Evolutionary conservation across 92 coral and sea anemone genomes (phyloP).

Genomic region (Muricea muricata): DNA sequence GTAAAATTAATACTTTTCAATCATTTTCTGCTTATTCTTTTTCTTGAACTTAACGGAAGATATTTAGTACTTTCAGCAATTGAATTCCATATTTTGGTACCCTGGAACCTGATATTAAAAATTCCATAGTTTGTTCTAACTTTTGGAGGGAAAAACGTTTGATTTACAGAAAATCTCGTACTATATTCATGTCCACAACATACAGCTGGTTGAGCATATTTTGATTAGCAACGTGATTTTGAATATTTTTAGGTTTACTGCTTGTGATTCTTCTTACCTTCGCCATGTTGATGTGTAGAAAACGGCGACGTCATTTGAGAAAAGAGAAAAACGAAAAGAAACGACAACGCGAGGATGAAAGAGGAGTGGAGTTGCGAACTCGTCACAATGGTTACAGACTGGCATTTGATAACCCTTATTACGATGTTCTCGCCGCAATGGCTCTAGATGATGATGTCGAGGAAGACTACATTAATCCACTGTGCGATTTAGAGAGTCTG

Average conservation of each 20-base stretch:
- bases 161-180: too few relatives aligned
- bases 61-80: too few relatives aligned
- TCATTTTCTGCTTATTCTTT: too few relatives aligned
- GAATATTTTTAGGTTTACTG: constrained; percentile 69
- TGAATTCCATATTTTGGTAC: too few relatives aligned
- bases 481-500: constrained; percentile 72
- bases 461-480: constrained; percentile 88
- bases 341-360: constrained; percentile 71
- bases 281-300: constrained; percentile 74
- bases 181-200: too few relatives aligned
- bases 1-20: too few relatives aligned
- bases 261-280: constrained; percentile 66
- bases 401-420: constrained; percentile 97
- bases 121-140: too few relatives aligned
- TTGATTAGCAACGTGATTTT: not conserved
- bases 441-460: constrained; percentile 95
- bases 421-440: constrained; percentile 98
- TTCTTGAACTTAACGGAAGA: too few relatives aligned
- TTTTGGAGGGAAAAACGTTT: too few relatives aligned
- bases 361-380: constrained; percentile 92
- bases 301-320: constrained; percentile 64
- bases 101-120: too few relatives aligned
- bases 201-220: too few relatives aligned
- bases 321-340: constrained; percentile 57
- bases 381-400: constrained; percentile 83